These are phyloP conservation scores for Pelagia noctiluca DNA, from an alignment of 30 jellyfish, hydroid and myxozoan genomes.

Conservation along the genomic window DNA sequence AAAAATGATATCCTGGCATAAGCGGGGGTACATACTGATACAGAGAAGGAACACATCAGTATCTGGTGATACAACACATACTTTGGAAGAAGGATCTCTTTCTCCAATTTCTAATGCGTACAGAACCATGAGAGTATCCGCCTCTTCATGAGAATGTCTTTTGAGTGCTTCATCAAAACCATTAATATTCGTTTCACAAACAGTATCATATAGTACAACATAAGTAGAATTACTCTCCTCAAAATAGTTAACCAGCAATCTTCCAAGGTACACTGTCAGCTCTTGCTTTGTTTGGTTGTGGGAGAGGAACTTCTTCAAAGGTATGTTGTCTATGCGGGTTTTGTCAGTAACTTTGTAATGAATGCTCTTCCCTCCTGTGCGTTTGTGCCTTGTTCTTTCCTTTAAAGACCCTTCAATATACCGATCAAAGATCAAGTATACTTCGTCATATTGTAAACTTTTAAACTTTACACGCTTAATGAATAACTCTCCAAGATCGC, in stretches of 20 bases:
- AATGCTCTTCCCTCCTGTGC: constrained; percentile 45
- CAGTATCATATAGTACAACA: constrained; percentile 18
- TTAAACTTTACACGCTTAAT: constrained; percentile 30
- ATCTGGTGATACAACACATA: constrained; percentile 40
- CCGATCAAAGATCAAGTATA: constrained; percentile 55
- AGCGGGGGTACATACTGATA: constrained; percentile 17
- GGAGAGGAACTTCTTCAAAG: constrained; percentile 25
- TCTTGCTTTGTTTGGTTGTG: constrained; percentile 52
- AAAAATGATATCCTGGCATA: constrained; percentile 10
- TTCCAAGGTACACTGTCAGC: constrained; percentile 20
- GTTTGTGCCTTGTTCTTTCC: constrained; percentile 39
- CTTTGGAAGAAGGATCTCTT: constrained; percentile 43
- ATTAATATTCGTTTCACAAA: constrained; percentile 16
- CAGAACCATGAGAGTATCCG: constrained; percentile 52
- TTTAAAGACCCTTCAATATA: constrained; percentile 29
- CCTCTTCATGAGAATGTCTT: constrained; percentile 67
- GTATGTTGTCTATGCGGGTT: constrained; percentile 14
- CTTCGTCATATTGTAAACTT: constrained; percentile 10
- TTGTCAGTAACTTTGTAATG: constrained; percentile 11
- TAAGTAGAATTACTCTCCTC: not conserved
- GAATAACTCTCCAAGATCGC: constrained; percentile 11
- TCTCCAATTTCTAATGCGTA: constrained; percentile 51
- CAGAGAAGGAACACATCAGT: constrained; percentile 51
- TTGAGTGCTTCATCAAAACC: constrained; percentile 18
- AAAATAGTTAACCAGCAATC: not conserved